Base-by-base conservation (phyloP, 2,797 vertebrate species). In the Remorina albescens region DNA sequence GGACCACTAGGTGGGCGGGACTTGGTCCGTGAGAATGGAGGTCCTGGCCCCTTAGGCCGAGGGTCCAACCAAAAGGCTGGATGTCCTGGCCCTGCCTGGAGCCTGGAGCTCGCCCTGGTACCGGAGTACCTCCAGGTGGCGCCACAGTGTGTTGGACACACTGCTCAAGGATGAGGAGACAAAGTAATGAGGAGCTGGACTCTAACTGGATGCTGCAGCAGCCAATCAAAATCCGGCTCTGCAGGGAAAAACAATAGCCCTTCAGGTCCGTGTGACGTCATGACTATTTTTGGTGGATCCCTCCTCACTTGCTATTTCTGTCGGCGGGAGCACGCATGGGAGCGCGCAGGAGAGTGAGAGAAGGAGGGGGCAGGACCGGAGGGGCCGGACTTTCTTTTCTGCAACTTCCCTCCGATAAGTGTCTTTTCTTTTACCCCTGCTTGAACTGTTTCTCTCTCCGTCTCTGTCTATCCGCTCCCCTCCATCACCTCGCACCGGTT, bases 241-340 rank as follows among this genome's bases (percentile, higher is more conserved):
- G 78, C 81, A 21, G 69, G 78, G n/a, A n/a, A 73, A 90, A 90
- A 94, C 92, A 93, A 93, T 91, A 77, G 89, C 81, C 69, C 74
- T 81, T 67, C 80, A 86, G 85, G 86, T 83, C 66, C 63, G 85
- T 78, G 90, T 86, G 84, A 92, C 92, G 89, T 92, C 90, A 59
- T 81, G 78, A 85, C 92, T 95, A 95, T 95, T 95, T 95, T 94
- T 91, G 93, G 94, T 91, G 84, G 81, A 71, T 61, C 83, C 92
- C 94, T 92, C 94, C 94, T 90, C 32, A 75, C 89, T 78, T 83
- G 85, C 94, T 95, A 95, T 95, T 95, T 95, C 89, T 91, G 94
- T 94, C 93, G 81, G 90, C 86, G 64, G 86, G 87, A 79, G 83
- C 77, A 67, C 71, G n/a, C 41, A 70, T 85, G 51, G 71, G 76